These are phyloP conservation scores for Pachypeltis micranthus DNA, from an alignment of 1,140 invertebrate species.

Conservation along the genomic window DNA sequence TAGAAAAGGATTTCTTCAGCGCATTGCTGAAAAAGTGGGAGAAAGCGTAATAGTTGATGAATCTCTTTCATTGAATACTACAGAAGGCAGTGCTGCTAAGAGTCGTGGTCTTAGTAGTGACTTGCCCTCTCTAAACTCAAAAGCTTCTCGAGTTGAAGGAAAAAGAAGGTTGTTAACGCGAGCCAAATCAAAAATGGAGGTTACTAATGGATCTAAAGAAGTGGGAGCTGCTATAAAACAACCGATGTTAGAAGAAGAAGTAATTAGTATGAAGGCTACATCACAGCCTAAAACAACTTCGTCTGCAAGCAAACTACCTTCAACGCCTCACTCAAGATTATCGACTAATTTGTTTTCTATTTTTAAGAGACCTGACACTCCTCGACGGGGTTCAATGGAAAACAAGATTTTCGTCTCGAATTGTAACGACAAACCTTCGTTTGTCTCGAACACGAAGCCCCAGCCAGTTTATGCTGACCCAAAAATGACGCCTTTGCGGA, in stretches of 20 bases:
- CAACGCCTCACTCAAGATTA: too few relatives aligned
- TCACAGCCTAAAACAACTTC: not conserved
- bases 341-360: not conserved
- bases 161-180: too few relatives aligned
- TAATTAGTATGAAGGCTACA: not conserved
- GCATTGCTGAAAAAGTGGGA: too few relatives aligned
- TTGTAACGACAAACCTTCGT: not conserved
- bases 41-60: too few relatives aligned
- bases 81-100: too few relatives aligned
- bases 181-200: too few relatives aligned
- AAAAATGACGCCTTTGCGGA: not conserved
- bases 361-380: slow-evolving; percentile 1
- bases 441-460: not conserved
- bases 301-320: not conserved
- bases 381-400: not conserved
- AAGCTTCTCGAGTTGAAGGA: too few relatives aligned
- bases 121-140: too few relatives aligned
- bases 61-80: too few relatives aligned
- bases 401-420: not conserved
- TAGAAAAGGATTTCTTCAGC: too few relatives aligned
- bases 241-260: not conserved
- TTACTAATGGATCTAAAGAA: not conserved
- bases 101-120: too few relatives aligned
- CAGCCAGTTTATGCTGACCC: not conserved
- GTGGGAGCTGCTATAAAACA: not conserved